Conservation (phyloP, 2,797 vertebrate species). For the Octomys mimax region DNA sequence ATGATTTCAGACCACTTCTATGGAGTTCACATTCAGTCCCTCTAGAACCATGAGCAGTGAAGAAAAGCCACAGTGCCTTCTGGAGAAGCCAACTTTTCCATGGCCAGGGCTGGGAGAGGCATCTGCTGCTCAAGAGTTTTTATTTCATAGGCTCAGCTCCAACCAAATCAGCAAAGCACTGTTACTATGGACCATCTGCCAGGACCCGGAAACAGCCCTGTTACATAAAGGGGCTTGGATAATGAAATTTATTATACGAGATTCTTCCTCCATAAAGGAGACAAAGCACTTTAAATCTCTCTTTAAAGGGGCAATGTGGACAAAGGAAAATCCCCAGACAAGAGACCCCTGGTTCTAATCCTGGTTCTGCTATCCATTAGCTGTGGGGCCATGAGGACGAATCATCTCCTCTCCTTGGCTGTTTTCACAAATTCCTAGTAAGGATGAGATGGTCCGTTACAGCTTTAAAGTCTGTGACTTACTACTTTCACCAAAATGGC, state of each 20-base stretch:
- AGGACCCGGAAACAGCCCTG: conserved; percentile 82
- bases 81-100: conserved; percentile 37
- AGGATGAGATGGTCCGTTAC: background rate
- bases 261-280: conserved; percentile 66
- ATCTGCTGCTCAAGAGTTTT: conserved; percentile 74
- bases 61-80: background rate
- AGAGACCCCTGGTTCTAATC: background rate
- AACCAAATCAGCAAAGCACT: conserved; percentile 79
- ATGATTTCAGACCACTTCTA: background rate
- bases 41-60: background rate
- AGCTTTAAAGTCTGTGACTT: conserved; percentile 46
- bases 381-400: background rate
- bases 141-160: conserved; percentile 77
- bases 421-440: conserved; percentile 46
- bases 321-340: background rate
- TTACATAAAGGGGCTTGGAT: conserved; percentile 78
- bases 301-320: background rate
- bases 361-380: background rate
- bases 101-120: conserved; percentile 60
- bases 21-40: background rate
- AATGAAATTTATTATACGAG: conserved; percentile 75
- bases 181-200: conserved; percentile 83
- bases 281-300: conserved; percentile 47
- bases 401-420: background rate
- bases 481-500: conserved; percentile 56